These are phyloP conservation scores for Whitmania pigra DNA, from an alignment of 1,140 invertebrate genomes.

Conservation along the genomic window DNA sequence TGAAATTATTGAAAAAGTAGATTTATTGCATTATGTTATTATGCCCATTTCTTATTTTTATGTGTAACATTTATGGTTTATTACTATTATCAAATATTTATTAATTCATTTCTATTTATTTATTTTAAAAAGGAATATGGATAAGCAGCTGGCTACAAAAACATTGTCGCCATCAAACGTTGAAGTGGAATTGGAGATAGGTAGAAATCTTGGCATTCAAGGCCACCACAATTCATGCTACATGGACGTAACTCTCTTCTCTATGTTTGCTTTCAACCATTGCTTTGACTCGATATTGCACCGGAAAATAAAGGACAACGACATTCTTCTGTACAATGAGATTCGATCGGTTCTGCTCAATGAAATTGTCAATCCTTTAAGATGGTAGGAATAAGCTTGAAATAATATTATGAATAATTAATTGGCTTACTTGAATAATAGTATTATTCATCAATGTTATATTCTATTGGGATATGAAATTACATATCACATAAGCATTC, in stretches of 20 bases:
- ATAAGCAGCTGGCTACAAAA: too few relatives aligned
- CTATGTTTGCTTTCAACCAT: slow-evolving; percentile 89
- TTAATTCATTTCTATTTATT: too few relatives aligned
- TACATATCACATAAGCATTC: neutral
- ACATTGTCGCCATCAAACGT: neutral
- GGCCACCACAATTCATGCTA: slow-evolving; percentile 97
- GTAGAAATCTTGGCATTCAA: slow-evolving; percentile 64
- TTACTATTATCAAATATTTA: too few relatives aligned
- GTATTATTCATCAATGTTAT: neutral
- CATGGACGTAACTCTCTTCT: slow-evolving; percentile 84
- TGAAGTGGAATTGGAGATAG: slow-evolving; percentile 27
- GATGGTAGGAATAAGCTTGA: slow-evolving; percentile 47
- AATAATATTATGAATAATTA: neutral
- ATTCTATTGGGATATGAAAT: neutral
- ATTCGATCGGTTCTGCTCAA: slow-evolving; percentile 75
- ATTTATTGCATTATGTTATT: too few relatives aligned
- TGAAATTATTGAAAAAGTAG: too few relatives aligned
- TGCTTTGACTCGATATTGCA: slow-evolving; percentile 81
- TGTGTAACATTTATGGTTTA: too few relatives aligned
- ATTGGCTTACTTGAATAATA: neutral
- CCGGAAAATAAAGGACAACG: slow-evolving; percentile 55
- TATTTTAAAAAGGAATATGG: too few relatives aligned
- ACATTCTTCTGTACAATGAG: slow-evolving; percentile 70
- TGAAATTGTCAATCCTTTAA: slow-evolving; percentile 86
- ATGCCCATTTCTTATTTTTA: too few relatives aligned